These are phyloP conservation scores for Psittacula echo DNA, from an alignment of 2,797 vertebrate genomes.

Conservation along the genomic window DNA sequence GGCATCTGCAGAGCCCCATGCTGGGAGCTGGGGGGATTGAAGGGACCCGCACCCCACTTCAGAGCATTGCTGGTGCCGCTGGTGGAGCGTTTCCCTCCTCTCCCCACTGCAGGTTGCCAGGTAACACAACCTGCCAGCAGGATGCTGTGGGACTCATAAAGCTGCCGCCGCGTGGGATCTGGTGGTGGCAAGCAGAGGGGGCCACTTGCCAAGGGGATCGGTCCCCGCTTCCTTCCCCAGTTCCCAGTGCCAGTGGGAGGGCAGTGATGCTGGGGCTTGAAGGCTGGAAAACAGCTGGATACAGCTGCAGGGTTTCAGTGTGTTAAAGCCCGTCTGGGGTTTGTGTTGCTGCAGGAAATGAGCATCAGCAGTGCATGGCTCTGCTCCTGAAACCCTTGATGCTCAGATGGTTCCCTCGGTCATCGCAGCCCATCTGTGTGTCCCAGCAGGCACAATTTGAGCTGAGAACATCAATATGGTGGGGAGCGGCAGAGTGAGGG, in stretches of 20 bases:
- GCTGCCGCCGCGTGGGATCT: neutral
- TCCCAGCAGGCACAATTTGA: fast-evolving
- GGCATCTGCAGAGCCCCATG: fast-evolving
- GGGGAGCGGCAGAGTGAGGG: neutral
- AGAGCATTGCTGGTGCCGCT: neutral
- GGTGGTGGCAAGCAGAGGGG: neutral
- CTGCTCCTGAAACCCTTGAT: neutral
- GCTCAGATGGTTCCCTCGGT: fast-evolving
- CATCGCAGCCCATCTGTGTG: fast-evolving
- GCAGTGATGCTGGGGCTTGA: neutral
- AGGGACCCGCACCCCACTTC: neutral
- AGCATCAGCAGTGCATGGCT: fast-evolving
- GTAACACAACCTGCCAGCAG: conserved; percentile 62
- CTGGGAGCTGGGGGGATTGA: neutral
- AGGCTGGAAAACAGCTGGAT: neutral
- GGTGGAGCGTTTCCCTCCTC: conserved; percentile 3
- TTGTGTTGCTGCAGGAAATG: neutral
- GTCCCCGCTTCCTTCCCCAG: neutral
- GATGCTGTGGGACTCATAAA: conserved; percentile 21
- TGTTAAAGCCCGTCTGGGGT: neutral
- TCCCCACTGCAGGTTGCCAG: conserved; percentile 63
- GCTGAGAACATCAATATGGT: fast-evolving
- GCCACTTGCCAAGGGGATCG: neutral
- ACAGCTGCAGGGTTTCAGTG: neutral
- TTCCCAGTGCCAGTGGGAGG: fast-evolving